Conservation (phyloP, 2,888 invertebrate genomes). For the Agonopterix alstromeriana region DNA sequence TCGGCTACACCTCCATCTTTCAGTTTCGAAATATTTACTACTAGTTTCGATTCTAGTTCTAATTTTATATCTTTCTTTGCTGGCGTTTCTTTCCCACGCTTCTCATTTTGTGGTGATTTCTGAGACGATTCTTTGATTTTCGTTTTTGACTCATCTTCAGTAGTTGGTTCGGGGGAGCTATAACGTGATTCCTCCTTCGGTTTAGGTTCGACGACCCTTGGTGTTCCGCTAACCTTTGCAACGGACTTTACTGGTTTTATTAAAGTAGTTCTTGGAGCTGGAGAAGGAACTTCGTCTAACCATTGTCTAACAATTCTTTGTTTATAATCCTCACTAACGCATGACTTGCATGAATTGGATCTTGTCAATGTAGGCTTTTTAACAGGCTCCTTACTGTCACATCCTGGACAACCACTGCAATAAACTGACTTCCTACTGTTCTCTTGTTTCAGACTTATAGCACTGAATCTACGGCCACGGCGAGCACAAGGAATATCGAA, state of each 20-base stretch:
- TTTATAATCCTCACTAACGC: conserved; percentile 80
- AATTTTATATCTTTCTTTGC: conserved; percentile 12
- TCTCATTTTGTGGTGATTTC: conserved; percentile 3
- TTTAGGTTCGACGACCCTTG: conserved; percentile 47
- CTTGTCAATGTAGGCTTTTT: conserved; percentile 48
- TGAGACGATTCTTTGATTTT: conserved; percentile 17
- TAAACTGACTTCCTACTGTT: conserved; percentile 75
- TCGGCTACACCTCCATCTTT: conserved; percentile 6
- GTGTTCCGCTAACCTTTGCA: conserved; percentile 62
- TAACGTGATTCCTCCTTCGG: conserved; percentile 26
- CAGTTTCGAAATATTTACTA: conserved; percentile 1
- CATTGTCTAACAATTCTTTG: conserved; percentile 86
- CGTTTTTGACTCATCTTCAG: conserved; percentile 5
- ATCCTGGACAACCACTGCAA: conserved; percentile 83
- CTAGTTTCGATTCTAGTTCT: not conserved
- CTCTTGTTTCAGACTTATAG: conserved; percentile 78
- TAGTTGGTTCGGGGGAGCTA: conserved; percentile 21
- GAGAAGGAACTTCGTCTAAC: conserved; percentile 82
- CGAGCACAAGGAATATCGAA: conserved; percentile 68
- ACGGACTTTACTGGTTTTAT: conserved; percentile 46
- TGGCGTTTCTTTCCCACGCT: conserved; percentile 7
- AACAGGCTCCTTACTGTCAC: conserved; percentile 56
- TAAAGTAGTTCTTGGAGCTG: conserved; percentile 15
- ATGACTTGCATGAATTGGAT: conserved; percentile 75
- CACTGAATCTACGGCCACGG: conserved; percentile 73